Evolutionary conservation across 2,797 vertebrate species (phyloP).

Genomic region (Crocidura indochinensis): DNA sequence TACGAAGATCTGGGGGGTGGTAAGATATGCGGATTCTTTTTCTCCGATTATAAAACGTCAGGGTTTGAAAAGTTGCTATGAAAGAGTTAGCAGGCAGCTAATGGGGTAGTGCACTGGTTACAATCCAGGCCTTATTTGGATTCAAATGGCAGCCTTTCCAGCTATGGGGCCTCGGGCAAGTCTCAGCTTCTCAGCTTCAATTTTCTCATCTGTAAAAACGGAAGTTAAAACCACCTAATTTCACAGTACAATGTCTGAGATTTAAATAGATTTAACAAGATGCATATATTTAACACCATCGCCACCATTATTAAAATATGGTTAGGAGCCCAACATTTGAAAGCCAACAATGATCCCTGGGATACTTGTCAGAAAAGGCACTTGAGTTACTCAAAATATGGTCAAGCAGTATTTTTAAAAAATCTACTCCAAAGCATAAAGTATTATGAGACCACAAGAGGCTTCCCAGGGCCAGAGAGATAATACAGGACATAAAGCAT

Average conservation of each 20-base stretch:
- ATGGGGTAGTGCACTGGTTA: not conserved
- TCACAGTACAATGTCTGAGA: not conserved
- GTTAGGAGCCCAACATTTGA: not conserved
- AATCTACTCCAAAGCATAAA: not conserved
- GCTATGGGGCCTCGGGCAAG: not conserved
- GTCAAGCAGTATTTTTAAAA: not conserved
- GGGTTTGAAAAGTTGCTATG: not conserved
- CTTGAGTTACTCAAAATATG: not conserved
- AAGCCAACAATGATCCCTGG: not conserved
- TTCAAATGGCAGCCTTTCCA: not conserved
- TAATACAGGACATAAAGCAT: too few relatives aligned
- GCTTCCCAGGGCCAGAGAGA: not conserved
- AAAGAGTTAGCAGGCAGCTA: not conserved
- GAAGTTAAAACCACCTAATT: not conserved
- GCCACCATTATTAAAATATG: not conserved
- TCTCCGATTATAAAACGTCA: conserved; percentile 30
- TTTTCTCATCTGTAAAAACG: conserved; percentile 85
- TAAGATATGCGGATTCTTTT: not conserved
- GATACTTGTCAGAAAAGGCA: conserved; percentile 16
- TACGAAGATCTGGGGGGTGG: not conserved
- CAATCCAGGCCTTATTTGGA: not conserved
- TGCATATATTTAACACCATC: not conserved
- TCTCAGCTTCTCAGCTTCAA: conserved; percentile 22
- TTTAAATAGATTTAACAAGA: not conserved
- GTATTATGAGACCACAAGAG: not conserved